phyloP scores from a whole-genome alignment of 1,140 invertebrate genomes.

The Latrodectus geometricus region DNA sequence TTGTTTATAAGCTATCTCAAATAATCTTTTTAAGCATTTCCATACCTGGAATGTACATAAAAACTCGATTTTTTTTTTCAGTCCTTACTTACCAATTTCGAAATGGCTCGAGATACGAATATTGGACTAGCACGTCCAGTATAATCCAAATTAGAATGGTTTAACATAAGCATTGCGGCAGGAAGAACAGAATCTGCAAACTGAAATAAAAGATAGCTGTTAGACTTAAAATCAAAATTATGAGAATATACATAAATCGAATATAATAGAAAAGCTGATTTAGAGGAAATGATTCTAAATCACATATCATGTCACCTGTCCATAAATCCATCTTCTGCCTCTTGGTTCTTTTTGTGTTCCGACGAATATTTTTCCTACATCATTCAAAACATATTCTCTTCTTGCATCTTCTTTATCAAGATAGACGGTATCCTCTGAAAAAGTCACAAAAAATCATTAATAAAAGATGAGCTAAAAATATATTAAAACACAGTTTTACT shows the following conservation, averaged over 20 bases:
- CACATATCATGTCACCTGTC: constrained; percentile 72
- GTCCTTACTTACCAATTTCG: constrained; percentile 76
- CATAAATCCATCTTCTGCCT: constrained; percentile 89
- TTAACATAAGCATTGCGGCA: constrained; percentile 83
- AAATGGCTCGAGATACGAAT: constrained; percentile 79
- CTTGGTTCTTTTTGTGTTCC: constrained; percentile 84
- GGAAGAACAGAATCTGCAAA: constrained; percentile 89
- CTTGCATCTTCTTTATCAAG: constrained; percentile 78
- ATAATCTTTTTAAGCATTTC: too few relatives aligned
- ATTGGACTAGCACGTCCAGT: constrained; percentile 80
- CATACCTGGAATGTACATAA: not conserved
- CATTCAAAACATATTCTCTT: constrained; percentile 86
- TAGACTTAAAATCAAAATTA: not conserved
- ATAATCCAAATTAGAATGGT: constrained; percentile 78
- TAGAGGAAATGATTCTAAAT: not conserved
- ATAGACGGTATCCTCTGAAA: constrained; percentile 70
- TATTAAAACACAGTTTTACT: too few relatives aligned
- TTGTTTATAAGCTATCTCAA: too few relatives aligned
- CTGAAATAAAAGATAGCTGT: constrained; percentile 34
- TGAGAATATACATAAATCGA: too few relatives aligned
- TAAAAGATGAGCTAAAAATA: not conserved
- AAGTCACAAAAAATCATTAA: constrained; percentile 48
- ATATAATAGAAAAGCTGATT: too few relatives aligned
- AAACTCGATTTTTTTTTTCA: not conserved
- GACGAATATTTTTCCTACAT: constrained; percentile 89